Percentiles rank a stretch among this genome's conserved stretches.
Evolutionary conservation across 2,113 vertebrate species (phyloP).

Genomic region (Hylia prasina): DNA sequence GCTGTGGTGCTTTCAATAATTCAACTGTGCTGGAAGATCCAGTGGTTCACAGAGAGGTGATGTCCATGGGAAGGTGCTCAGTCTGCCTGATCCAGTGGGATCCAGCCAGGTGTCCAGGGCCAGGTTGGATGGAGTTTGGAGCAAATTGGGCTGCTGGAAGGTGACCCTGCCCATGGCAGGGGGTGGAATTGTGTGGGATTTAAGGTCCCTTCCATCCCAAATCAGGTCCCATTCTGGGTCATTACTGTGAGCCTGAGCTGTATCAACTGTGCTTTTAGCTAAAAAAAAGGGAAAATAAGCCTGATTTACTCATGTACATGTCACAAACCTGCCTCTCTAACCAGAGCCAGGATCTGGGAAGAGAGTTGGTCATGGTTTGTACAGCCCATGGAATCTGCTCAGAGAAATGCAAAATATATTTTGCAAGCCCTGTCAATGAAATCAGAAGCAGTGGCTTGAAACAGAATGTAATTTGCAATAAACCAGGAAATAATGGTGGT

Average conservation of each 20-base stretch:
- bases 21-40: neutral
- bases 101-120: neutral
- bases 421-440: neutral
- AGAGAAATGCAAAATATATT: neutral
- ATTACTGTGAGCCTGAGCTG: neutral
- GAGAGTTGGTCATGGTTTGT: neutral
- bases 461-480: neutral
- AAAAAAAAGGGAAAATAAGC: neutral
- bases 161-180: too few relatives aligned
- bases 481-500: neutral
- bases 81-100: neutral
- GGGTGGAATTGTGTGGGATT: neutral
- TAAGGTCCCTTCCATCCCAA: neutral
- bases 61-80: accelerated
- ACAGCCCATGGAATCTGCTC: neutral
- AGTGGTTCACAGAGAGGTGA: neutral
- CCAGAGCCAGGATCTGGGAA: neutral
- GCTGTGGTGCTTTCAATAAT: neutral
- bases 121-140: neutral
- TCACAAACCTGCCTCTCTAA: neutral
- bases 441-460: neutral
- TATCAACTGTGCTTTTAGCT: neutral
- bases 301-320: accelerated
- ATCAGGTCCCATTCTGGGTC: accelerated
- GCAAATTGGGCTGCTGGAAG: too few relatives aligned